Evolutionary conservation across 2,797 vertebrate genomes (phyloP).

Genomic region (Hydrocynus forskahlii): DNA sequence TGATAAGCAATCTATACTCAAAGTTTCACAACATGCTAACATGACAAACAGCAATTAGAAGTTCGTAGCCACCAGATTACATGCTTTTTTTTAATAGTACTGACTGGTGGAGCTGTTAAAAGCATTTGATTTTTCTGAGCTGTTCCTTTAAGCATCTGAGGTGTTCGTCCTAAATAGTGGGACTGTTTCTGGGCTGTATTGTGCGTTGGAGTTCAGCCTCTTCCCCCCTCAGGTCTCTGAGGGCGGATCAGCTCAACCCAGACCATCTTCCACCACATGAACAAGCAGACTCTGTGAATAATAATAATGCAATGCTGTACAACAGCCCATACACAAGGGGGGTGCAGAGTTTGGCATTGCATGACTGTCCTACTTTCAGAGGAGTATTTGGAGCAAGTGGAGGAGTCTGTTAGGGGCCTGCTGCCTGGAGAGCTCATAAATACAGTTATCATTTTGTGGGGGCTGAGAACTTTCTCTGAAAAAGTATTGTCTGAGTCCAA

Average conservation of each 20-base stretch:
- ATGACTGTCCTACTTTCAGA: constrained; percentile 44
- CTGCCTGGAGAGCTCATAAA: constrained; percentile 34
- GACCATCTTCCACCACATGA: constrained; percentile 12
- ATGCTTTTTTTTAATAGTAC: not conserved
- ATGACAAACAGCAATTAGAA: not conserved
- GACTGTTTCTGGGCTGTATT: constrained; percentile 17
- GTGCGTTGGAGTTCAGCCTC: constrained; percentile 14
- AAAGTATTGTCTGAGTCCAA: constrained; percentile 45
- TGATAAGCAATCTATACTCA: no score
- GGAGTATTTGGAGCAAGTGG: constrained; percentile 40
- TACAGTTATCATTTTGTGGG: constrained; percentile 7
- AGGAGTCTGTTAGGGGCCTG: constrained; percentile 4
- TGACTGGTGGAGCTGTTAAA: not conserved
- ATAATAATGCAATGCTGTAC: constrained; percentile 25
- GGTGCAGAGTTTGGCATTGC: constrained; percentile 30
- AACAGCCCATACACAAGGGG: constrained; percentile 12
- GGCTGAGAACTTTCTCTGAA: constrained; percentile 16
- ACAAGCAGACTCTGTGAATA: constrained; percentile 42
- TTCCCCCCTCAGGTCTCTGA: constrained; percentile 12
- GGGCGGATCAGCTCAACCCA: not conserved
- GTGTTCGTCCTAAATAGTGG: constrained; percentile 18
- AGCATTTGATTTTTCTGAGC: not conserved
- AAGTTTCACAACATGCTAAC: not conserved
- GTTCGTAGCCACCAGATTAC: not conserved
- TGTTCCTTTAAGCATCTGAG: not conserved